Evolutionary conservation across 1,140 invertebrate genomes (phyloP).

Genomic region (Pristionchus pacificus): DNA sequence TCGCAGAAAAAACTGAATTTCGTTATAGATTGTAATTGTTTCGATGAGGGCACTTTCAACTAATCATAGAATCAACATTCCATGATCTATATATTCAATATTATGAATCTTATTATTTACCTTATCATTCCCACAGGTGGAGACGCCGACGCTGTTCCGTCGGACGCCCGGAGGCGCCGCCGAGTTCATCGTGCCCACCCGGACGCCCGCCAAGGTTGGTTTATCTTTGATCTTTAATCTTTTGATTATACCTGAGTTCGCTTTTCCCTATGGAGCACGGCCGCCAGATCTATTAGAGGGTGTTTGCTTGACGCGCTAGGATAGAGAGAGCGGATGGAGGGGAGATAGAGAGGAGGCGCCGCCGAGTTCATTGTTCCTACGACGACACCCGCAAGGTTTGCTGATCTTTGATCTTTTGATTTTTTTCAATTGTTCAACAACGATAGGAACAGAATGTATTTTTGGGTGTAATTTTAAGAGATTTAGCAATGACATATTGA

Average conservation of each 20-base stretch:
- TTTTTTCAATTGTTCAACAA: too few species aligned
- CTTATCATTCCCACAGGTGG: constrained; percentile 16
- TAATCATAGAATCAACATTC: too few species aligned
- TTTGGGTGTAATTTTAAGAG: too few species aligned
- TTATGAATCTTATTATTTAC: neutral
- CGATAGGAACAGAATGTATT: too few species aligned
- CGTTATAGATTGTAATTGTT: neutral
- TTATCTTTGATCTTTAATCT: neutral
- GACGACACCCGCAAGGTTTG: constrained; percentile 24
- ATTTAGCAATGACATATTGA: too few species aligned
- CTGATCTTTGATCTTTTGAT: neutral
- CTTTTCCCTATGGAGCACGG: neutral
- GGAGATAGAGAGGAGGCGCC: too few species aligned
- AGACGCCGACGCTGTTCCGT: constrained; percentile 39
- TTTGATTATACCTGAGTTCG: neutral
- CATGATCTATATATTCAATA: too few species aligned
- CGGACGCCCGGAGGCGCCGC: constrained; percentile 39
- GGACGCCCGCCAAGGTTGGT: constrained; percentile 26
- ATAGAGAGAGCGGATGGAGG: too few species aligned
- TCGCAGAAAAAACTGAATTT: neutral
- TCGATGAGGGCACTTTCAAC: too few species aligned
- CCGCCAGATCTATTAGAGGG: too few species aligned
- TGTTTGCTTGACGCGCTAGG: too few species aligned
- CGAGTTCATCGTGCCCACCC: constrained; percentile 38
- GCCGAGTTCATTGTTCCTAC: constrained; percentile 39